phyloP scores from a whole-genome alignment of 2,797 vertebrate species.

The Bradypus variegatus region DNA sequence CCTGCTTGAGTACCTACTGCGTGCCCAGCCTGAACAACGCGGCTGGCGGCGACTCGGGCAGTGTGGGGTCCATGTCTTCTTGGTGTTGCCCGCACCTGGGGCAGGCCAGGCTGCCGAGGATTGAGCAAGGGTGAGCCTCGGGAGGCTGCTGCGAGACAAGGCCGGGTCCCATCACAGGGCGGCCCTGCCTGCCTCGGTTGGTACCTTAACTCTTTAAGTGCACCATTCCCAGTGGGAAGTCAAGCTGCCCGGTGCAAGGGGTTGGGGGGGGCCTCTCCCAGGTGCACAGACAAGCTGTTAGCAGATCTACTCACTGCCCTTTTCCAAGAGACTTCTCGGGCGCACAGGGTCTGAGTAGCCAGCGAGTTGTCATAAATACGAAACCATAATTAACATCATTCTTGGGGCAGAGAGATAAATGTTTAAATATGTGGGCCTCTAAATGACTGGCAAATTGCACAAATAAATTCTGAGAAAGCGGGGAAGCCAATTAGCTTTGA shows the following conservation, averaged over 20 bases:
- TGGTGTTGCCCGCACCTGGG: no score
- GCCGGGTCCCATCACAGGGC: fast-evolving
- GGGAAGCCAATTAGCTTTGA: background rate
- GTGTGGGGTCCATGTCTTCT: background rate
- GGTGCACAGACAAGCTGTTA: no score
- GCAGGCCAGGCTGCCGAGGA: background rate
- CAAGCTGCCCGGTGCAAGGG: background rate
- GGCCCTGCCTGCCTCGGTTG: background rate
- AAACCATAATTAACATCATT: background rate
- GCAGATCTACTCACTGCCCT: background rate
- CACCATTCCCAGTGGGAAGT: fast-evolving
- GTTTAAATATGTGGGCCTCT: background rate
- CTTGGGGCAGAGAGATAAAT: background rate
- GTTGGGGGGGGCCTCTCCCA: background rate
- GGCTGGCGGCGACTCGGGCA: background rate
- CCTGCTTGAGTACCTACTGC: background rate
- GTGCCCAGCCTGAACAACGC: background rate
- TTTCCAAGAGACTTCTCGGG: no score
- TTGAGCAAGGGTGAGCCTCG: background rate
- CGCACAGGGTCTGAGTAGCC: fast-evolving
- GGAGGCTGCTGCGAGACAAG: background rate
- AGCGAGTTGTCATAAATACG: fast-evolving
- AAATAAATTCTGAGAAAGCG: background rate
- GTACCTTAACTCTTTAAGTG: fast-evolving
- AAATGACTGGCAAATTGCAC: background rate